A percentile compares a stretch with the other conserved stretches of the same genome.
Conservation (phyloP, 2,113 vertebrate species). For the cattle (Bos taurus) region ARS-UCD2.0 NC_037331.1:73873501-73874000, state of each 20-base stretch:
- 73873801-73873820: constrained; percentile 43
- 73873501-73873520: background rate
- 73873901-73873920: constrained; percentile 67
- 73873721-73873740: background rate
- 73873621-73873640: background rate
- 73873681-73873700: background rate
- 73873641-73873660: background rate
- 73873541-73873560: background rate
- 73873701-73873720: no score
- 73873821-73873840: constrained; percentile 71
- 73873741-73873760: background rate
- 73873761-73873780: constrained; percentile 17
- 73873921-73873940: constrained; percentile 69
- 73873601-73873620: background rate
- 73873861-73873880: constrained; percentile 71
- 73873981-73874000: constrained; percentile 80
- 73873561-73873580: background rate
- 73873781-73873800: constrained; percentile 60
- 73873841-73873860: constrained; percentile 72
- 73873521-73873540: background rate
- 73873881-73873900: constrained; percentile 67
- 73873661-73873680: background rate
- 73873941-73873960: constrained; percentile 65
- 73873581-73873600: background rate
- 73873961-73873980: constrained; percentile 69